Conservation (phyloP, 2,113 vertebrate genomes). For the Xenopus laevis region DNA sequence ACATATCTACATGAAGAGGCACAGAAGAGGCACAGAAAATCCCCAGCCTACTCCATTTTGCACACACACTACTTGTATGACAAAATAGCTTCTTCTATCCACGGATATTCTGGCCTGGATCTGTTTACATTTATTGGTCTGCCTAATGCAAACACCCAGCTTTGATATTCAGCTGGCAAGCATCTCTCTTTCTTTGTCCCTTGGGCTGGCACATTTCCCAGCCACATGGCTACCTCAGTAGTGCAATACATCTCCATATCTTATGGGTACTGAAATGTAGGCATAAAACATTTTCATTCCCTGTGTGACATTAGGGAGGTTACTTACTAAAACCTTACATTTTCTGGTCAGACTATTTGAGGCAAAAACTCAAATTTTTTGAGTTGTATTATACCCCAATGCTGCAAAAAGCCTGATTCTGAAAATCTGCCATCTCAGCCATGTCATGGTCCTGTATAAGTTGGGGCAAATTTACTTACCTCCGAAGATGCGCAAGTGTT, state of each 20-base stretch:
- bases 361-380: no score
- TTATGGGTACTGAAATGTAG: no score
- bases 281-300: no score
- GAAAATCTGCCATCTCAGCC: no score
- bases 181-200: not conserved
- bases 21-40: slow-evolving; percentile 14
- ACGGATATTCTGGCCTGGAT: slow-evolving; percentile 35
- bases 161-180: slow-evolving; percentile 38
- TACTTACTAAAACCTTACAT: no score
- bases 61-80: slow-evolving; percentile 20
- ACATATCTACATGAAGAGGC: slow-evolving; percentile 18
- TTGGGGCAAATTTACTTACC: no score
- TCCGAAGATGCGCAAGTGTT: no score
- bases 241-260: not conserved
- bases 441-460: no score
- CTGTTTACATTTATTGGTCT: slow-evolving; percentile 36
- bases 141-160: slow-evolving; percentile 26
- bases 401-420: no score
- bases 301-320: no score
- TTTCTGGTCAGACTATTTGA: no score
- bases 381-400: no score
- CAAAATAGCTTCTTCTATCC: slow-evolving; percentile 31
- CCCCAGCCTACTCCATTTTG: slow-evolving; percentile 15
- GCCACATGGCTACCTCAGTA: not conserved
- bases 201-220: slow-evolving; percentile 22